Percentiles rank a stretch among this genome's conserved stretches.
Conservation (phyloP, 2,888 invertebrate species). For the Busseola fusca region DNA sequence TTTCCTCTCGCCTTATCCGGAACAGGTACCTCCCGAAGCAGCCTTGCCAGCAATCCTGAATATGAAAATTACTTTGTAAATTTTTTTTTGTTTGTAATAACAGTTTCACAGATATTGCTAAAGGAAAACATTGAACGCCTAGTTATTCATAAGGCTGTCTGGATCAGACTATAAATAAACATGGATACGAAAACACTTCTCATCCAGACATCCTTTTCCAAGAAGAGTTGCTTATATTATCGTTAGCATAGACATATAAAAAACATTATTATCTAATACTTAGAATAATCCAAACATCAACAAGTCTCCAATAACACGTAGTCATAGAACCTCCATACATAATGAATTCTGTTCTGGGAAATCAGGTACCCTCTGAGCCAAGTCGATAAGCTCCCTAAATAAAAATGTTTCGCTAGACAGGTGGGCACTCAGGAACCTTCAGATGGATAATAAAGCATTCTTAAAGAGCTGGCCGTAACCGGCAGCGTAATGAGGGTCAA, state of each 20-base stretch:
- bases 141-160: neutral
- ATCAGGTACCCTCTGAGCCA: neutral
- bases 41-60: too few relatives aligned
- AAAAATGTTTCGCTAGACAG: constrained; percentile 54
- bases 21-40: too few relatives aligned
- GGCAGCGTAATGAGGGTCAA: constrained; percentile 73
- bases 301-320: constrained; percentile 13
- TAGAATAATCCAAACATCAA: neutral
- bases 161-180: neutral
- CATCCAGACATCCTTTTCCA: neutral
- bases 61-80: neutral
- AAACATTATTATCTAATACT: neutral
- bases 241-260: neutral
- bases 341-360: neutral
- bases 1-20: too few relatives aligned
- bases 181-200: neutral
- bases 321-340: neutral
- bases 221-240: neutral
- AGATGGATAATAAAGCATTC: constrained; percentile 70
- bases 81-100: neutral
- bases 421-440: constrained; percentile 57
- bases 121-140: neutral
- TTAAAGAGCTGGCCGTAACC: constrained; percentile 70
- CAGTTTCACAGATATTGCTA: neutral
- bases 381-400: constrained; percentile 40